Evolutionary conservation across 2,113 vertebrate genomes (phyloP), one percentile per base, ranked within the genome.

Genomic region (Otis tarda): DNA sequence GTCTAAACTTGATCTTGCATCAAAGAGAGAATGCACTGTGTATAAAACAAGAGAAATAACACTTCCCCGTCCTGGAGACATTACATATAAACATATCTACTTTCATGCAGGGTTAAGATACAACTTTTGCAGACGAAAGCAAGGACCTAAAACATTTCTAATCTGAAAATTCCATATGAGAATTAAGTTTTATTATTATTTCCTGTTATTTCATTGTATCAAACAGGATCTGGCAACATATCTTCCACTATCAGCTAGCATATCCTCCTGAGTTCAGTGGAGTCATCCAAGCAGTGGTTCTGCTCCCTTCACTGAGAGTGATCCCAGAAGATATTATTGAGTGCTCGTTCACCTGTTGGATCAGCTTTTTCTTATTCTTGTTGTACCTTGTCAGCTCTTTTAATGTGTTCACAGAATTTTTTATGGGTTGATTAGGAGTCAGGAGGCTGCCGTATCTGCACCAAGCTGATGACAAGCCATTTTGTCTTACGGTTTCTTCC

Each of bases 1-100:
- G 70, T 63, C 52, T 95, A 85, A 76, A 92, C 89, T 25, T 77
- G 12, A 82, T 89, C 83, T 85, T 87, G 33, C 27, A 86, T 95
- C 63, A 95, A 85, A 95, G 37, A 68, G 37, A 57, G 39, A 47
- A 87, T 18, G 24, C 12, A n/a, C 8, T 60, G 87, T 76, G 52
- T 88, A 59, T 73, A 71, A 81, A 80, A 93, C 22, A 65, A 31
- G 61, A 96, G 65, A 74, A 94, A 53, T 82, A 89, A 43, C 41
- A 73, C 27, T 91, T 96, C 67, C 31, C 31, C 0, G 0, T 78
- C 80, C 61, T 87, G 61, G 31, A 91, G 45, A 87, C 21, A 39
- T 70, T 49, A 82, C 31, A 50, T 61, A 55, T 33, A 93, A 93
- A 83, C 22, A 63, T 14, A 83, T 24, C 8, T 41, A 69, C 35